A percentile compares a stretch with the other conserved stretches of the same genome.
phyloP scores from a whole-genome alignment of 2,888 invertebrate genomes.

The Campoplex capitator region DNA sequence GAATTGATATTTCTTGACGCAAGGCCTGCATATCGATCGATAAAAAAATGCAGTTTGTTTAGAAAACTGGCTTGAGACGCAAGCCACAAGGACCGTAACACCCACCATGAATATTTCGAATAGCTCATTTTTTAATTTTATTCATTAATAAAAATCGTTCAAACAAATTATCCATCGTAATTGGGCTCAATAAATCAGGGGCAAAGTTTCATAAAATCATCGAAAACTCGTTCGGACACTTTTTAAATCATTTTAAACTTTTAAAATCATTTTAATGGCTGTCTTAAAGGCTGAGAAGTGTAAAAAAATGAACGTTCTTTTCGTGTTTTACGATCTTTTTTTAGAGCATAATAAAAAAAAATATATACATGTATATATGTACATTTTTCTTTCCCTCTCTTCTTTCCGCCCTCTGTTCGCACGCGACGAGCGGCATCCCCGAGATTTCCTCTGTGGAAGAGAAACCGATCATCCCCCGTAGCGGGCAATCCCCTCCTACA shows the following conservation, averaged over 20 bases:
- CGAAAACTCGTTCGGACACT: neutral
- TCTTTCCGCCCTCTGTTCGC: constrained; percentile 44
- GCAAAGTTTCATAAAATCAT: neutral
- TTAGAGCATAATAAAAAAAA: constrained; percentile 43
- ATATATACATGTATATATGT: neutral
- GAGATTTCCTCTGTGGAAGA: constrained; percentile 63
- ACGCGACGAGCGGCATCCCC: constrained; percentile 59
- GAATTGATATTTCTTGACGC: neutral
- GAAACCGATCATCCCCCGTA: constrained; percentile 61
- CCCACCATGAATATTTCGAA: neutral
- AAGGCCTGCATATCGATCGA: neutral
- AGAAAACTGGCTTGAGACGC: neutral
- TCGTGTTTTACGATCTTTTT: constrained; percentile 45
- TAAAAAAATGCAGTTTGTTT: neutral
- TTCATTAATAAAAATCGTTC: neutral
- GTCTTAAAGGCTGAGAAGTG: neutral
- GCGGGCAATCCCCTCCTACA: constrained; percentile 35
- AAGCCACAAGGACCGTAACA: neutral
- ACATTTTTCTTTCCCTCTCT: constrained; percentile 28
- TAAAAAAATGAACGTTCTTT: constrained; percentile 14
- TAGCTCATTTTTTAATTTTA: neutral
- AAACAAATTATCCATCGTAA: neutral
- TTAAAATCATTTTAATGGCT: neutral
- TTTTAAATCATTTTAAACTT: neutral
- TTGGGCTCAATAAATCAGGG: neutral